Conservation (phyloP, 2,888 invertebrate genomes). For the Andrena dorsata region DNA sequence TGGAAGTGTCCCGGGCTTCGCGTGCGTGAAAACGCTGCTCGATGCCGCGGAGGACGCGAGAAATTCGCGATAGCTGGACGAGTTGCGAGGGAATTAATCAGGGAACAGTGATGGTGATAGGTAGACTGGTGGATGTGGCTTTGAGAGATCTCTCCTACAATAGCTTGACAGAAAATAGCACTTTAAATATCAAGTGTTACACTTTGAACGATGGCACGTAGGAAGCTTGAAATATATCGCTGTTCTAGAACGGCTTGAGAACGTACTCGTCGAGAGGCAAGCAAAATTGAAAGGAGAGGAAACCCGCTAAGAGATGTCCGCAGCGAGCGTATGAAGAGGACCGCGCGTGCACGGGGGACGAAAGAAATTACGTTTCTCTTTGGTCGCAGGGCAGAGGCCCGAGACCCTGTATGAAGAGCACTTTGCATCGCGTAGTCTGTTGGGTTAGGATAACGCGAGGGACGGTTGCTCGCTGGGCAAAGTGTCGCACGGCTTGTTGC, state of each 20-base stretch:
- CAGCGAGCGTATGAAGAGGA: not conserved
- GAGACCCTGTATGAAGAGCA: conserved; percentile 69
- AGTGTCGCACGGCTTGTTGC: conserved; percentile 68
- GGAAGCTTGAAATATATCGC: too few species aligned
- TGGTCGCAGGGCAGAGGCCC: conserved; percentile 54
- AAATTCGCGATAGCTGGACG: not conserved
- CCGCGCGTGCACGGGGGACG: conserved; percentile 3
- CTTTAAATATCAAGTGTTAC: too few species aligned
- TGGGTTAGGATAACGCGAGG: conserved; percentile 67
- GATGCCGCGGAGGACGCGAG: not conserved
- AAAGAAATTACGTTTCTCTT: conserved; percentile 56
- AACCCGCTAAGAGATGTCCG: not conserved
- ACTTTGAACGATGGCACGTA: too few species aligned
- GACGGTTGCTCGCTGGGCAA: conserved; percentile 58
- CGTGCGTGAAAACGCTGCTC: conserved; percentile 18
- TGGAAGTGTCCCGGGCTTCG: not conserved
- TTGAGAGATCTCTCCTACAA: too few species aligned
- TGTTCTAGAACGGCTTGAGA: not conserved
- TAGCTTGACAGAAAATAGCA: too few species aligned
- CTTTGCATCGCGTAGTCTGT: conserved; percentile 61
- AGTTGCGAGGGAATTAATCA: conserved; percentile 8
- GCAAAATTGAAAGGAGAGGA: not conserved
- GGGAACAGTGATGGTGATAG: not conserved
- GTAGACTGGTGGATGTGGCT: not conserved
- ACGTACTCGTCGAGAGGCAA: not conserved